A percentile compares a stretch with the other conserved stretches of the same genome.
Conservation (phyloP, 2,888 invertebrate species). For the Idaea aversata region DNA sequence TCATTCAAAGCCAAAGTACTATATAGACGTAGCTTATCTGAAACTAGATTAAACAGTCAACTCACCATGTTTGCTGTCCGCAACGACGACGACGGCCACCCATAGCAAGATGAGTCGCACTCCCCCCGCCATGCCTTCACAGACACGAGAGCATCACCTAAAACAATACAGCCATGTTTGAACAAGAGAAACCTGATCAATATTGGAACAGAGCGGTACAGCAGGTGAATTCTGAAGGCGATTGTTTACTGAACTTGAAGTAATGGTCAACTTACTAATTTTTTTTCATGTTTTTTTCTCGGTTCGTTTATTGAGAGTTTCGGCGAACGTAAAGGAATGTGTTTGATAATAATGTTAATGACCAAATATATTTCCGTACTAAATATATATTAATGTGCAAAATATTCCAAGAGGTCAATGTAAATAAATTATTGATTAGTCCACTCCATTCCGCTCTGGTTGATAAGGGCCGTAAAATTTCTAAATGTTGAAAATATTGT, state of each 20-base stretch:
- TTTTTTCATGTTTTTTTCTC: not conserved
- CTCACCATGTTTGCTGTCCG: slow-evolving; percentile 70
- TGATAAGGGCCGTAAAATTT: no score
- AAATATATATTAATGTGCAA: no score
- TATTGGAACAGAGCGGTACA: slow-evolving; percentile 43
- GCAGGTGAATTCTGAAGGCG: slow-evolving; percentile 20
- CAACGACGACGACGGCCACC: slow-evolving; percentile 68
- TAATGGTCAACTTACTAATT: not conserved
- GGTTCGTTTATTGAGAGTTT: not conserved
- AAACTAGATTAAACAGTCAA: slow-evolving; percentile 15
- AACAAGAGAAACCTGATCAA: slow-evolving; percentile 58
- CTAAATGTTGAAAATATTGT: not conserved
- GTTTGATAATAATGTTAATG: not conserved
- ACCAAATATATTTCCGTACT: not conserved
- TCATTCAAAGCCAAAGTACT: not conserved
- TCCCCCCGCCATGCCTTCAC: slow-evolving; percentile 71
- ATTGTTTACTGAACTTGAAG: slow-evolving; percentile 2
- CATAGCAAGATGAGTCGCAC: slow-evolving; percentile 71
- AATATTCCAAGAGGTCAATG: no score
- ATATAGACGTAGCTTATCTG: not conserved
- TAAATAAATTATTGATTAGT: no score
- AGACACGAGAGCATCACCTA: slow-evolving; percentile 73
- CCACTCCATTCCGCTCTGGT: no score
- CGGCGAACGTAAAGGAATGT: not conserved
- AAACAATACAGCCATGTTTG: slow-evolving; percentile 69